phyloP scores from a whole-genome alignment of 2,113 vertebrate species.

The Mellivora capensis region DNA sequence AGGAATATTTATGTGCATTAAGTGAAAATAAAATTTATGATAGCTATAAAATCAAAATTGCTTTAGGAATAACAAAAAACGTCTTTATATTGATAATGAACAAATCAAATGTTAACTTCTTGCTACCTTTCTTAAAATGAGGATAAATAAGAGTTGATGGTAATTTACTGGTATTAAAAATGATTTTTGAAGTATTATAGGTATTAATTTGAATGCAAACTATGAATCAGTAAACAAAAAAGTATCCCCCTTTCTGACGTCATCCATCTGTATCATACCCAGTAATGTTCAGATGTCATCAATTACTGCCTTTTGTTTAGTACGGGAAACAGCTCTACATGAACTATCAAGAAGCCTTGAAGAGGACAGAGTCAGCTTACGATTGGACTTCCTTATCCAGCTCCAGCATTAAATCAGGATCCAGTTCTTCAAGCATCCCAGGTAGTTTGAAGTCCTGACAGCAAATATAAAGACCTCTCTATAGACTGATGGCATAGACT shows the following conservation, averaged over 20 bases:
- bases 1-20: not conserved
- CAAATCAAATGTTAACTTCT: not conserved
- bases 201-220: slow-evolving; percentile 21
- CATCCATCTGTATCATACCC: not conserved
- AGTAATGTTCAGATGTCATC: slow-evolving; percentile 12
- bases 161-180: slow-evolving; percentile 13
- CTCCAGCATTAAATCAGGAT: slow-evolving; percentile 96
- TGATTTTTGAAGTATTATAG: not conserved
- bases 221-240: not conserved
- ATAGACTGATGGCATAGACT: not conserved
- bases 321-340: slow-evolving; percentile 95
- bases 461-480: not conserved
- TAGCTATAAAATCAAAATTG: not conserved
- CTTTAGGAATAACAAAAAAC: not conserved
- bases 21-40: slow-evolving; percentile 26
- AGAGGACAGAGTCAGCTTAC: slow-evolving; percentile 94
- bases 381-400: slow-evolving; percentile 98
- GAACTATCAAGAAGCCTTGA: slow-evolving; percentile 98
- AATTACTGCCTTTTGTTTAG: slow-evolving; percentile 79
- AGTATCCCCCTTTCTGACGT: not conserved
- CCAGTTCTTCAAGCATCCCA: slow-evolving; percentile 94
- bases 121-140: slow-evolving; percentile 9
- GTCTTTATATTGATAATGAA: slow-evolving; percentile 22
- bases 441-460: slow-evolving; percentile 80
- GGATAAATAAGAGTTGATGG: not conserved